Conservation (phyloP, 2,888 invertebrate species). For the Abrostola triplasia region DNA sequence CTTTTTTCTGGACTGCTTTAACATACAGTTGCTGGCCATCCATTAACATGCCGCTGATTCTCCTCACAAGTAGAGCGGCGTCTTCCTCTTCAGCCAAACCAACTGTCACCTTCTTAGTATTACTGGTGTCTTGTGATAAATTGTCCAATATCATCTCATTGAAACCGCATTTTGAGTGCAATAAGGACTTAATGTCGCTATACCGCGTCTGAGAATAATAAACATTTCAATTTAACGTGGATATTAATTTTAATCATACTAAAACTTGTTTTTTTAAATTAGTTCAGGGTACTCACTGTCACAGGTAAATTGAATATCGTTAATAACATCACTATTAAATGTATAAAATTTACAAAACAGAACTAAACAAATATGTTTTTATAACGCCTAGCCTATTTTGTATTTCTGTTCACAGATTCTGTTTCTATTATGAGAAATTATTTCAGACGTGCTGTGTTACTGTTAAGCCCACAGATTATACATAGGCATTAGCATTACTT, state of each 20-base stretch:
- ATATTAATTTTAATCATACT: background rate
- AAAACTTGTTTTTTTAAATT: background rate
- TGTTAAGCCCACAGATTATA: too few species aligned
- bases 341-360: too few species aligned
- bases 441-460: too few species aligned
- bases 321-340: conserved; percentile 24
- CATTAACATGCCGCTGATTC: conserved; percentile 60
- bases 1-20: conserved; percentile 57
- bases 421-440: too few species aligned
- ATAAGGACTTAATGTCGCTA: conserved; percentile 61
- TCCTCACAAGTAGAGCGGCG: conserved; percentile 59
- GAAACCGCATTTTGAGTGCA: conserved; percentile 63
- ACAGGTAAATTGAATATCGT: conserved; percentile 44
- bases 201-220: conserved; percentile 52
- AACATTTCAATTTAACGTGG: too few species aligned
- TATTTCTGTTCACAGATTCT: too few species aligned
- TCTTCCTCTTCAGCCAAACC: conserved; percentile 65
- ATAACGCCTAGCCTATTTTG: too few species aligned
- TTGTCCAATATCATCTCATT: conserved; percentile 65
- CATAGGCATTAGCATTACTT: too few species aligned
- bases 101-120: conserved; percentile 63
- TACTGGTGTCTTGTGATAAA: conserved; percentile 45
- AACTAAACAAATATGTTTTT: too few species aligned
- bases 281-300: conserved; percentile 9
- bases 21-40: conserved; percentile 62